Conservation (phyloP, 2,113 vertebrate species). For the Fulmarus glacialis region DNA sequence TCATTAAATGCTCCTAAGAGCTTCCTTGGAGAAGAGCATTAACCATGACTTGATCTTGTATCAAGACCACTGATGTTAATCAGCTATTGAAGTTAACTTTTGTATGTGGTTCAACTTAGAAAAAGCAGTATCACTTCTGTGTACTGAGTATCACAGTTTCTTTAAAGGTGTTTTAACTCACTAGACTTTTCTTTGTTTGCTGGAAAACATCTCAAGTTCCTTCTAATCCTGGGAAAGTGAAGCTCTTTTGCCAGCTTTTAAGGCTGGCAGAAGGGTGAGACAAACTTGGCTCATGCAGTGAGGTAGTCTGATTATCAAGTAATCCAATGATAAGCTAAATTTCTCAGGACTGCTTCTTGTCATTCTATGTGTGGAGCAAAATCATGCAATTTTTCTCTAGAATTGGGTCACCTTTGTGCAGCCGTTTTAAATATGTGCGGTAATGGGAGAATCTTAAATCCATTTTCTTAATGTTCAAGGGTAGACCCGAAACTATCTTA, state of each 20-base stretch:
- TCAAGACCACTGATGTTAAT: not conserved
- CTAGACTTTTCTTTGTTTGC: not conserved
- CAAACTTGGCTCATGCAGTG: not conserved
- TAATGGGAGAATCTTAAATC: not conserved
- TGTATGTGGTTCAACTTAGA: not conserved
- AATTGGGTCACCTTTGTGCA: not conserved
- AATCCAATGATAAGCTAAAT: not conserved
- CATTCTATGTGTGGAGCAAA: not conserved
- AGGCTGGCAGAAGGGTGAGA: not conserved
- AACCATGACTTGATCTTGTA: not conserved
- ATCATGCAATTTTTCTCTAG: not conserved
- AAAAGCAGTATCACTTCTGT: not conserved
- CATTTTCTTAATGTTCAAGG: not conserved
- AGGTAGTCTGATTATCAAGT: not conserved
- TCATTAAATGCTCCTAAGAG: not conserved
- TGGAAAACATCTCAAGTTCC: not conserved
- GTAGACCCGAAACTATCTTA: not conserved
- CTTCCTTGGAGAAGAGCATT: not conserved
- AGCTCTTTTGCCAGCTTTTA: not conserved
- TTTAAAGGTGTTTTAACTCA: not conserved
- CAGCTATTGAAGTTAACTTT: not conserved
- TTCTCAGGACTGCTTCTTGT: not conserved
- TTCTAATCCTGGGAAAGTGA: not conserved
- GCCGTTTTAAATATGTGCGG: rapidly evolving
- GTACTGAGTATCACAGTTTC: not conserved